Conservation (phyloP, 2,113 vertebrate genomes). For the Cephalopholis sonnerati region DNA sequence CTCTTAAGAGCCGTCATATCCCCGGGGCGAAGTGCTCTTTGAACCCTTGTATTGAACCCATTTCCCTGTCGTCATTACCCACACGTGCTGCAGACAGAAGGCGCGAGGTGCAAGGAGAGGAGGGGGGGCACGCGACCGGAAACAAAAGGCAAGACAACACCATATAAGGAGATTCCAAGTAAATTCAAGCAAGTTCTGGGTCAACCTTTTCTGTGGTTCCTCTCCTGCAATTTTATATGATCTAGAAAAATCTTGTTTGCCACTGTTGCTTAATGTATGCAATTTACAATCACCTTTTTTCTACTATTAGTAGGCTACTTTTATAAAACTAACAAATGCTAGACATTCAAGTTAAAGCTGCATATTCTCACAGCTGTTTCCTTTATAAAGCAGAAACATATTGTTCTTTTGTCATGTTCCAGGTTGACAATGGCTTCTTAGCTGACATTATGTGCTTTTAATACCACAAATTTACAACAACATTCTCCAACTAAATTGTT, state of each 20-base stretch:
- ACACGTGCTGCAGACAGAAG: slow-evolving; percentile 59
- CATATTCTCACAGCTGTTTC: neutral
- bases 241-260: neutral
- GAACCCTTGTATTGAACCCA: slow-evolving; percentile 82
- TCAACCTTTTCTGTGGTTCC: neutral
- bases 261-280: neutral
- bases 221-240: neutral
- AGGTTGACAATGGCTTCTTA: neutral
- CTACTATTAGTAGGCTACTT: neutral
- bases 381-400: neutral
- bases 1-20: slow-evolving; percentile 73
- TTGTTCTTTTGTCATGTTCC: neutral
- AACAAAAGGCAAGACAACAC: slow-evolving; percentile 9
- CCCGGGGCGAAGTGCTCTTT: slow-evolving; percentile 77
- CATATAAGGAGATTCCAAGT: neutral
- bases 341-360: neutral
- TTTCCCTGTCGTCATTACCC: slow-evolving; percentile 79
- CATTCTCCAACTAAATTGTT: slow-evolving; percentile 3
- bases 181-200: neutral
- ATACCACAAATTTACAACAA: neutral
- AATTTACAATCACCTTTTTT: neutral
- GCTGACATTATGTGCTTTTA: neutral
- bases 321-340: neutral
- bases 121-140: slow-evolving; percentile 22
- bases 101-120: neutral